Base-by-base conservation (phyloP, 2,113 vertebrate species). In the Psittacara wagleri region DNA sequence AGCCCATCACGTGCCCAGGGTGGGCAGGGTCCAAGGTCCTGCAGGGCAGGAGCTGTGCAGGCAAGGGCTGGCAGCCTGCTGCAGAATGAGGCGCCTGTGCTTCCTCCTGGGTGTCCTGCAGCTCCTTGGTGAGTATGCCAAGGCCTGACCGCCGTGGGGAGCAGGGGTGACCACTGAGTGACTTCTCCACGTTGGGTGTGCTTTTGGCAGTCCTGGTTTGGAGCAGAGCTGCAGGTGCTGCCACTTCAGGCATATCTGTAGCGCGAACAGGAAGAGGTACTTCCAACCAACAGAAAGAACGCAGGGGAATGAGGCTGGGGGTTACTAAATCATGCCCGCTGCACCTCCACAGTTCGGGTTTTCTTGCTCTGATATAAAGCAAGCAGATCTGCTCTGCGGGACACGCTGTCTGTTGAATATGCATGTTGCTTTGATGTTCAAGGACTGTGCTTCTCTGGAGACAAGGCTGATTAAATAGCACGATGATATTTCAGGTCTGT, bases 121-220 rank as follows among this genome's bases (percentile, higher is more conserved):
- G 78, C 85, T 96, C 70, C 85, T 96, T 0, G 95, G 97, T 97
- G 91, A 97, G 97, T 96, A 78, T 7, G 19, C 11, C n/a, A 18
- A 76, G 39, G 59, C 46, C 27, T 1, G 6, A 17, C 29, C 1
- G 5, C 44, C 31, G 2, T 2, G 73, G 59, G 0, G 8, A 54
- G 35, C 44, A 29, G 68, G 20, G 33, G 14, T 22, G 46, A 6
- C n/a, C 3, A 1, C 51, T 1, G 61, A 52, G 49, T 2, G 3
- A 18, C 33, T 68, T 37, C 18, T 13, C 61, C 19, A 0, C 49
- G 41, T 52, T 0, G 3, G 19, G 13, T 8, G 43, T 17, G 27
- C 79, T 76, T 43, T 17, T 3, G 33, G 61, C 54, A 39, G 11
- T 17, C 33, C 51, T 4, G 25, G 46, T 4, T 9, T 2, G 1